phyloP scores from a whole-genome alignment of 2,888 invertebrate species.

The Cyaniris semiargus region DNA sequence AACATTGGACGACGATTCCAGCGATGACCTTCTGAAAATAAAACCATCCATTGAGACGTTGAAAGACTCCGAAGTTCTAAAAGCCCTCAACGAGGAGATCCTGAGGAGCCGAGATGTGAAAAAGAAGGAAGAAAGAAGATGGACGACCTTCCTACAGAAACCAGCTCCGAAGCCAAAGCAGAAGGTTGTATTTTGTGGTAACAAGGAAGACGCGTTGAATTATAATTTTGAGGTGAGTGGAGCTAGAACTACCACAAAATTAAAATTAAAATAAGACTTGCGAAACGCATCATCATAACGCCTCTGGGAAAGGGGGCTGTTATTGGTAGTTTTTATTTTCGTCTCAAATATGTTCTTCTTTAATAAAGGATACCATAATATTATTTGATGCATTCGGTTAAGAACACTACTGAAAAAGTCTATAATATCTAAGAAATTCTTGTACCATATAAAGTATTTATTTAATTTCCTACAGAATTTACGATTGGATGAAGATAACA shows the following conservation, averaged over 20 bases:
- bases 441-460: not conserved
- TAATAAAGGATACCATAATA: too few species aligned
- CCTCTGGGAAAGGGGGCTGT: not conserved
- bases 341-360: too few species aligned
- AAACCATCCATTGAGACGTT: slow-evolving; percentile 83
- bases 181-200: slow-evolving; percentile 56
- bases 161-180: slow-evolving; percentile 83
- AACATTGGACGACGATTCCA: slow-evolving; percentile 56
- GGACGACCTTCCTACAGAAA: slow-evolving; percentile 88
- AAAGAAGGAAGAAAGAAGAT: slow-evolving; percentile 59
- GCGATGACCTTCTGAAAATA: slow-evolving; percentile 85
- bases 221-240: slow-evolving; percentile 50
- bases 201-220: slow-evolving; percentile 46
- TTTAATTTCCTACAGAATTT: slow-evolving; percentile 22
- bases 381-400: not conserved
- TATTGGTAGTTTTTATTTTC: not conserved
- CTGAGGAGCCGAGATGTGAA: slow-evolving; percentile 78
- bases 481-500: not conserved
- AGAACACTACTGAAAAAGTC: not conserved
- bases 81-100: slow-evolving; percentile 81
- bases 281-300: not conserved
- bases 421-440: not conserved
- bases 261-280: not conserved
- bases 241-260: not conserved
- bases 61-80: slow-evolving; percentile 85